Conservation (phyloP, 2,113 vertebrate genomes). For the Phycodurus eques region DNA sequence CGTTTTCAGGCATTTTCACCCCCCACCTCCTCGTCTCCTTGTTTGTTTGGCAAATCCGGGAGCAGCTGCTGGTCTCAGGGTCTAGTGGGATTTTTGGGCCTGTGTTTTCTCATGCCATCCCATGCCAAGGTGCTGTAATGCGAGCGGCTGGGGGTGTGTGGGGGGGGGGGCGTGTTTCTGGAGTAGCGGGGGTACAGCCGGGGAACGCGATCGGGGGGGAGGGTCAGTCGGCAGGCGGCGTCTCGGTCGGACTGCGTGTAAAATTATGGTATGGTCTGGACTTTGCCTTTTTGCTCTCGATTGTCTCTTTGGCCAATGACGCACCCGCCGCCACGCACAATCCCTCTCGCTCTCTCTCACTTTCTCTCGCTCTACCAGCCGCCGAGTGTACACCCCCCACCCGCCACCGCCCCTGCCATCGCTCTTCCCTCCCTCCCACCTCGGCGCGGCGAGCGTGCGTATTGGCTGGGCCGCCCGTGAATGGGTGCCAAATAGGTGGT, state of each 20-base stretch:
- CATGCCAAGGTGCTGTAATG: constrained; percentile 75
- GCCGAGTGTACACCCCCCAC: constrained; percentile 54
- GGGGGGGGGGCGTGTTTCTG: constrained; percentile 42
- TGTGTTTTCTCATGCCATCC: constrained; percentile 78
- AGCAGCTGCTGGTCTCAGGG: constrained; percentile 87
- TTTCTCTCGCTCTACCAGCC: constrained; percentile 55
- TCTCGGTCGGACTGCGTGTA: constrained; percentile 71
- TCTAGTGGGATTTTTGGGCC: constrained; percentile 83
- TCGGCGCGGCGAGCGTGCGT: constrained; percentile 77
- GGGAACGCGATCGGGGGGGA: constrained; percentile 56
- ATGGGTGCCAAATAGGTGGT: constrained; percentile 92
- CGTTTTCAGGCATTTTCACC: constrained; percentile 47
- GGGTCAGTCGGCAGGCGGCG: constrained; percentile 42
- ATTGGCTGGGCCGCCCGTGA: constrained; percentile 83
- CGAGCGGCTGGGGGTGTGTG: constrained; percentile 59
- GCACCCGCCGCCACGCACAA: constrained; percentile 76
- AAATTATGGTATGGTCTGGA: constrained; percentile 84
- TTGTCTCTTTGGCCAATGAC: constrained; percentile 86
- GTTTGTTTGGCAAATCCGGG: constrained; percentile 79
- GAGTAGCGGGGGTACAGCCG: constrained; percentile 30
- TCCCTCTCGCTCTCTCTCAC: constrained; percentile 6
- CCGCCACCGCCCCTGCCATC: constrained; percentile 65
- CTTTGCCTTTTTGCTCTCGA: constrained; percentile 82
- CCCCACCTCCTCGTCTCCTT: constrained; percentile 70
- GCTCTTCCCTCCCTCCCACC: constrained; percentile 76